phyloP scores from a whole-genome alignment of 2,113 vertebrate genomes.

The Tympanuchus pallidicinctus region DNA sequence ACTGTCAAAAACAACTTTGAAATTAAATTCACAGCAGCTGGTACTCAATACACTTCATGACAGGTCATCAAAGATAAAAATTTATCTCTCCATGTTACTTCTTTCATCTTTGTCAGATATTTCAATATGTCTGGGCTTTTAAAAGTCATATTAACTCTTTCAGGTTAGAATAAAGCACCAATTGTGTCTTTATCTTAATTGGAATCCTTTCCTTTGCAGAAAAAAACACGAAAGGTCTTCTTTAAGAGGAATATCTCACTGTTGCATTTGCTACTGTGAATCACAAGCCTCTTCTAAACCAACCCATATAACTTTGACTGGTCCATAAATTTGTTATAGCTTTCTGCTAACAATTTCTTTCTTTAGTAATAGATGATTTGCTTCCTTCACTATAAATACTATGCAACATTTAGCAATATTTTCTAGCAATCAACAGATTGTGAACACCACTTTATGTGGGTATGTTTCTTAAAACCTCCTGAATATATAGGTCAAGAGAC shows the following conservation, averaged over 20 bases:
- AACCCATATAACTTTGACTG: background rate
- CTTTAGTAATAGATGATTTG: background rate
- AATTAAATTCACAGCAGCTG: constrained; percentile 70
- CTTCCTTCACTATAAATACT: background rate
- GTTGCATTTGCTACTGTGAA: background rate
- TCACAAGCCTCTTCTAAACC: background rate
- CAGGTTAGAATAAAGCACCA: background rate
- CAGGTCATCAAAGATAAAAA: constrained; percentile 68
- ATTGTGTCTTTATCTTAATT: background rate
- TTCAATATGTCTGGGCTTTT: constrained; percentile 37
- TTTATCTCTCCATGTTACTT: constrained; percentile 49
- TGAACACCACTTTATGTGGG: accelerated
- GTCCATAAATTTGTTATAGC: background rate
- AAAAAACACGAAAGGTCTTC: background rate
- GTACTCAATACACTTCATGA: constrained; percentile 63
- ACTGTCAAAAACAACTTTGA: constrained; percentile 65
- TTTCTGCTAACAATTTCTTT: background rate
- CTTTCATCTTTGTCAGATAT: constrained; percentile 44
- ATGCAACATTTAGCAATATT: background rate
- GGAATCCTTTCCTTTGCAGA: background rate
- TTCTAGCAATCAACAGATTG: constrained; percentile 3
- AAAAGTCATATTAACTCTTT: constrained; percentile 29
- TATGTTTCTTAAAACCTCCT: background rate
- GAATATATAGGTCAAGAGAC: background rate
- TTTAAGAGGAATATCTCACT: background rate